These are phyloP conservation scores for Lepidostoma basale DNA, from an alignment of 1,140 invertebrate species.

Conservation along the genomic window DNA sequence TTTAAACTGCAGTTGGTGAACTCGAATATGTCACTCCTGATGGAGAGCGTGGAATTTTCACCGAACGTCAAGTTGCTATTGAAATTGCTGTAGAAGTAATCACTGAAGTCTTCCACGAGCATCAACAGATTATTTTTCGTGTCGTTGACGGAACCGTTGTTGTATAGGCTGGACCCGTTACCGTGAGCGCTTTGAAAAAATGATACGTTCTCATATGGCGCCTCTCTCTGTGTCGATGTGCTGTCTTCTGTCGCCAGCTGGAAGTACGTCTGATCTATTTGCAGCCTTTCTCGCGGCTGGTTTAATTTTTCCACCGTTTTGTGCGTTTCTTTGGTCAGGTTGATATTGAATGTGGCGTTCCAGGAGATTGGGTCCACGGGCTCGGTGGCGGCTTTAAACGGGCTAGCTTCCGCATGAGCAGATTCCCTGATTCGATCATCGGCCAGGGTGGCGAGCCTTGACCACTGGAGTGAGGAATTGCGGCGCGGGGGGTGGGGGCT, in stretches of 20 bases:
- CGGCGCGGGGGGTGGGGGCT: not conserved
- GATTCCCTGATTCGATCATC: slow-evolving; percentile 12
- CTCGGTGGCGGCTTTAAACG: not conserved
- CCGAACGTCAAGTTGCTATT: slow-evolving; percentile 52
- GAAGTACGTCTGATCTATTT: not conserved
- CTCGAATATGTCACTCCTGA: slow-evolving; percentile 53
- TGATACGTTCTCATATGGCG: slow-evolving; percentile 11
- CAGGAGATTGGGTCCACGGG: not conserved
- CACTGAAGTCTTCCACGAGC: slow-evolving; percentile 65
- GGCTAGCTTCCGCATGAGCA: not conserved
- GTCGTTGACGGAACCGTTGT: slow-evolving; percentile 37
- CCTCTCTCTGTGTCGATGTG: not conserved
- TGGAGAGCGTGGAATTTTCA: slow-evolving; percentile 48
- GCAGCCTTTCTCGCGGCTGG: not conserved
- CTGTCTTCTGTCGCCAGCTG: not conserved
- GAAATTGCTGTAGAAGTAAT: slow-evolving; percentile 63
- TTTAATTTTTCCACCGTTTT: not conserved
- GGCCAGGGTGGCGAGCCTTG: not conserved
- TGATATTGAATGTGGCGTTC: not conserved
- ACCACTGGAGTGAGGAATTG: slow-evolving; percentile 4
- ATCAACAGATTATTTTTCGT: slow-evolving; percentile 60
- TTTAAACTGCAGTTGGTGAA: slow-evolving; percentile 58
- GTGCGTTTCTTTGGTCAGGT: not conserved
- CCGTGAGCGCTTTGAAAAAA: not conserved
- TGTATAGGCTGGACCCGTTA: not conserved